Percentiles rank a stretch among this genome's conserved stretches.
Evolutionary conservation across 2,113 vertebrate species (phyloP).

Genomic region (Rhynchopsitta pachyrhyncha): DNA sequence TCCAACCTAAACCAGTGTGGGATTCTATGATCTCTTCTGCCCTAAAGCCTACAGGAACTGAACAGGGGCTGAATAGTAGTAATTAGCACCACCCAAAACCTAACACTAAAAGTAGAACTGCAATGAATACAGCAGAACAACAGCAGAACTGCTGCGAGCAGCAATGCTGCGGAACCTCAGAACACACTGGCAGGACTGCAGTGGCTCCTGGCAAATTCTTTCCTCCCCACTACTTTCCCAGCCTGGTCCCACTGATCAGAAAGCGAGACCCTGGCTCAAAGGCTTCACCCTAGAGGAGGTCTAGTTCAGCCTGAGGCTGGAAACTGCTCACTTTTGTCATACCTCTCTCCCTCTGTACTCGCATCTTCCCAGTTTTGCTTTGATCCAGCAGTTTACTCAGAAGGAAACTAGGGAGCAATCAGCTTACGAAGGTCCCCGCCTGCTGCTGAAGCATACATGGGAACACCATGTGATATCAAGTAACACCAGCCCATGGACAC

Average conservation of each 20-base stretch:
- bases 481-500: not conserved
- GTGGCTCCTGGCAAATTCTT: not conserved
- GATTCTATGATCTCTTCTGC: not conserved
- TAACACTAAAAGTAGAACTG: not conserved
- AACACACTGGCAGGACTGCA: no score
- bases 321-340: not conserved
- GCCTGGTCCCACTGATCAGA: not conserved
- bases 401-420: not conserved
- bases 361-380: not conserved
- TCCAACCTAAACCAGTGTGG: not conserved
- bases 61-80: not conserved
- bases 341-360: not conserved
- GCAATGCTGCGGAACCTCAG: not conserved
- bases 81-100: not conserved
- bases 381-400: not conserved
- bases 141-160: not conserved
- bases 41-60: not conserved
- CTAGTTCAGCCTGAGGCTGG: not conserved
- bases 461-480: not conserved
- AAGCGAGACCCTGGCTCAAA: not conserved
- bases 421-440: not conserved
- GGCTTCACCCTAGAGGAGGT: not conserved
- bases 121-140: not conserved
- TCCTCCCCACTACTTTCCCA: not conserved
- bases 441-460: not conserved